These are phyloP conservation scores for Arothron firmamentum DNA, from an alignment of 2,113 vertebrate genomes.

Conservation along the genomic window DNA sequence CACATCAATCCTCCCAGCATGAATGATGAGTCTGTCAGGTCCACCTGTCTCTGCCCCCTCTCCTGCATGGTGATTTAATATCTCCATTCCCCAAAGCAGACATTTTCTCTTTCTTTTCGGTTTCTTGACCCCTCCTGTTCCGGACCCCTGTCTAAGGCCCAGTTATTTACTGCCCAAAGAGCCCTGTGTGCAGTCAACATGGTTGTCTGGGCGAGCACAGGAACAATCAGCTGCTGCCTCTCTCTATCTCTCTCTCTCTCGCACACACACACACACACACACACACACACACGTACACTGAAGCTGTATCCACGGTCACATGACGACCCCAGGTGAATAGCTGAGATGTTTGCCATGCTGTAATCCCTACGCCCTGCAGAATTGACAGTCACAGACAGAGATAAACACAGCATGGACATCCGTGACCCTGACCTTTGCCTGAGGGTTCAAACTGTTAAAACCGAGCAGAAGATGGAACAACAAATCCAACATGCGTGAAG, in stretches of 20 bases:
- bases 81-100: slow-evolving; percentile 29
- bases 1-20: slow-evolving; percentile 29
- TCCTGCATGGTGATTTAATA: slow-evolving; percentile 41
- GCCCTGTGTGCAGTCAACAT: slow-evolving; percentile 48
- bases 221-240: slow-evolving; percentile 47
- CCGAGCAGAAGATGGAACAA: not conserved
- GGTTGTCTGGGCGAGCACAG: slow-evolving; percentile 48
- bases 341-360: slow-evolving; percentile 49
- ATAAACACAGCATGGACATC: slow-evolving; percentile 23
- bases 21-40: slow-evolving; percentile 45
- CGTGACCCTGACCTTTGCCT: slow-evolving; percentile 15
- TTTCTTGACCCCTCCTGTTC: slow-evolving; percentile 42
- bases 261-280: not conserved
- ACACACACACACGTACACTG: not conserved
- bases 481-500: no score
- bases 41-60: slow-evolving; percentile 43
- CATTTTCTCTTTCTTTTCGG: slow-evolving; percentile 39
- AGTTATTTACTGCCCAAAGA: slow-evolving; percentile 65
- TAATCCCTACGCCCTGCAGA: slow-evolving; percentile 34
- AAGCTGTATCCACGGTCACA: slow-evolving; percentile 25
- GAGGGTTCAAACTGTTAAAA: slow-evolving; percentile 5
- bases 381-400: slow-evolving; percentile 16
- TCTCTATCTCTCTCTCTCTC: not conserved
- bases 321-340: slow-evolving; percentile 46
- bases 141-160: slow-evolving; percentile 36